Evolutionary conservation across 2,888 invertebrate species (phyloP).

Genomic region (Antheraea yamamai): DNA sequence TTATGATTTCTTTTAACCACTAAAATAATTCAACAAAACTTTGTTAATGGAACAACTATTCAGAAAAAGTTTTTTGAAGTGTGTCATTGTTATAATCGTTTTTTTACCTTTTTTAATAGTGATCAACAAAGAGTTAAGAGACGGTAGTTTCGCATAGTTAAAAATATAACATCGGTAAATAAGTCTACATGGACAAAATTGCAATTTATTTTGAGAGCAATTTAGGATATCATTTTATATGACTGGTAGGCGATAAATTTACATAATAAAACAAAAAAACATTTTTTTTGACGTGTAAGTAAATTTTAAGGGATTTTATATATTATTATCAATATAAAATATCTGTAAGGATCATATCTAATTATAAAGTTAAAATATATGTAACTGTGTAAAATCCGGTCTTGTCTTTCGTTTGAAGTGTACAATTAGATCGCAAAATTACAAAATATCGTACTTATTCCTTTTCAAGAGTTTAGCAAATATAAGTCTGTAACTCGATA

Average conservation of each 20-base stretch:
- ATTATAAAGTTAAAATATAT: constrained; percentile 11
- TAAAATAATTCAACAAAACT: constrained; percentile 30
- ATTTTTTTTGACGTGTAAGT: neutral
- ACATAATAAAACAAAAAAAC: neutral
- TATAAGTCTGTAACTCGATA: constrained; percentile 38
- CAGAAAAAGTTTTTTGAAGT: constrained; percentile 46
- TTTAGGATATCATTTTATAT: neutral
- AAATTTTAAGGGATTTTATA: neutral
- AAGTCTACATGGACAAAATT: neutral
- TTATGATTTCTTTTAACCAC: constrained; percentile 30
- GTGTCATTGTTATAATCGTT: constrained; percentile 51
- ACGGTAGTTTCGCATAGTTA: constrained; percentile 19
- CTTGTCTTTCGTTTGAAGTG: no score
- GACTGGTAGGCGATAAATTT: neutral
- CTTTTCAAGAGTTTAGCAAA: neutral
- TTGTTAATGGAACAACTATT: constrained; percentile 27
- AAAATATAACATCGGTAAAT: constrained; percentile 21
- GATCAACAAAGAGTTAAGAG: constrained; percentile 32
- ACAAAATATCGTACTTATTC: neutral
- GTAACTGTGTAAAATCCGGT: neutral
- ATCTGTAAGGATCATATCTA: neutral
- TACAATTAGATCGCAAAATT: neutral
- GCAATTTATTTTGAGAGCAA: neutral
- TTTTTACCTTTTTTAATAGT: constrained; percentile 33
- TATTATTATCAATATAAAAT: neutral